A percentile compares a stretch with the other conserved stretches of the same genome.
phyloP scores from a whole-genome alignment of 2,888 invertebrate species.

The Drosophila leonis region DNA sequence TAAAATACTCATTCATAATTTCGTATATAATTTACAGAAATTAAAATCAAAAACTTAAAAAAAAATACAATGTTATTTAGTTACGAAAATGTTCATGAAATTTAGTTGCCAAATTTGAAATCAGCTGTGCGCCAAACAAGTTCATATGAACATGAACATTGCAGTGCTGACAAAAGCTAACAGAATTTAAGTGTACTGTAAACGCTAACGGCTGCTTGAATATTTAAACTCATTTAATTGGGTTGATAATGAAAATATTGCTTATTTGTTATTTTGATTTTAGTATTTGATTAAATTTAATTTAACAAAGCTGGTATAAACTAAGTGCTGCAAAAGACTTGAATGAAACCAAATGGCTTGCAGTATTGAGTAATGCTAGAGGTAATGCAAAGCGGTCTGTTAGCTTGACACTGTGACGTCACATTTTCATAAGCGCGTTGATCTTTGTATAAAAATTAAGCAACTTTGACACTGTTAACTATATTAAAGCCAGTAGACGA shows the following conservation, averaged over 20 bases:
- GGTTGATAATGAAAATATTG: too few relatives aligned
- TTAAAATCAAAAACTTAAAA: background rate
- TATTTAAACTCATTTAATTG: background rate
- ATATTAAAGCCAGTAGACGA: too few relatives aligned
- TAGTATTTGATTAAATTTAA: background rate
- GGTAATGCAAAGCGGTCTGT: too few relatives aligned
- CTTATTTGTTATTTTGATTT: too few relatives aligned
- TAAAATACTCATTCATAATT: background rate
- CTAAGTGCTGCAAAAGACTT: too few relatives aligned
- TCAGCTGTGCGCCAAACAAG: conserved; percentile 4
- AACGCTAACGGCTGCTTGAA: background rate
- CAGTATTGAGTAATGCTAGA: too few relatives aligned
- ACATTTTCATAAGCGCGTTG: too few relatives aligned
- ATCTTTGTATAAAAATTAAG: too few relatives aligned
- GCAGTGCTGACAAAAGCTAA: conserved; percentile 7
- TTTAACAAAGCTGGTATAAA: background rate
- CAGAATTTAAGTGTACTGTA: background rate
- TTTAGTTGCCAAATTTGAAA: conserved; percentile 42
- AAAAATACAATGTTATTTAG: conserved; percentile 13
- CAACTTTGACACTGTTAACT: too few relatives aligned
- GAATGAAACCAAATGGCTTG: too few relatives aligned
- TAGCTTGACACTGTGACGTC: too few relatives aligned
- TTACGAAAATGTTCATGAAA: conserved; percentile 53
- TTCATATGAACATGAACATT: background rate
- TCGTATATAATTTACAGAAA: background rate